Evolutionary conservation across 2,888 invertebrate species (phyloP), one percentile per base, ranked within the genome.

Genomic region (Drosophila anceps): DNA sequence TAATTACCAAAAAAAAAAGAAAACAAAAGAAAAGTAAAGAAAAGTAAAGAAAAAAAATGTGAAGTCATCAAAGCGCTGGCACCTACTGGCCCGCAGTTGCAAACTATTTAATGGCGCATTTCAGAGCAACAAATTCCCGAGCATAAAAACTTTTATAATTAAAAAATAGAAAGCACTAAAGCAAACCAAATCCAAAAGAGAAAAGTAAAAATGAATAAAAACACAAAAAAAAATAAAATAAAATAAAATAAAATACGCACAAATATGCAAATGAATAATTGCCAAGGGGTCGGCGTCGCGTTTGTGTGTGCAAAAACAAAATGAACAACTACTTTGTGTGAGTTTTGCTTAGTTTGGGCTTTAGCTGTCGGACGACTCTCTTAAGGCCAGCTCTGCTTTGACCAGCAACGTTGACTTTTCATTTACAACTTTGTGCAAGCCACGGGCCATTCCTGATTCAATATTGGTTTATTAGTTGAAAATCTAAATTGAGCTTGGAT

Each of bases 101-200:
- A 4, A 55, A 48, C 48, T 53, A 46, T 50, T 65, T 62, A 65
- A 54, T 59, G 29, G 55, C 3, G 59, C 46, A 41, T 10, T 59
- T 59, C 20, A 44, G n/a, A 43, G 44, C 37, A 68, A 33, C 12
- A 58, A 54, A 33, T 9, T 48, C 39, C n/a, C 37, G 20, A 27
- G 54, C 15, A 46, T 39, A 41, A 55, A 44, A 73, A 76, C 10
- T 73, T 58, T 50, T 60, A 31, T 66, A 73, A 73, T 78, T 78
- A 63, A 37, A 64, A 68, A 39, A 65, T 31, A 24, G 31, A 33
- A 35, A 20, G 43, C 33, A 53, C 12, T 37, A 48, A 35, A 27
- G 35, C n/a, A 43, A 9, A 58, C 10, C 15, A 18, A 24, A 53
- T 27, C 20, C 15, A 20, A 44, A 60, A 64, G 20, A 8, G 13